Evolutionary conservation across 2,888 invertebrate species (phyloP).

Genomic region (Volucella bombylans): DNA sequence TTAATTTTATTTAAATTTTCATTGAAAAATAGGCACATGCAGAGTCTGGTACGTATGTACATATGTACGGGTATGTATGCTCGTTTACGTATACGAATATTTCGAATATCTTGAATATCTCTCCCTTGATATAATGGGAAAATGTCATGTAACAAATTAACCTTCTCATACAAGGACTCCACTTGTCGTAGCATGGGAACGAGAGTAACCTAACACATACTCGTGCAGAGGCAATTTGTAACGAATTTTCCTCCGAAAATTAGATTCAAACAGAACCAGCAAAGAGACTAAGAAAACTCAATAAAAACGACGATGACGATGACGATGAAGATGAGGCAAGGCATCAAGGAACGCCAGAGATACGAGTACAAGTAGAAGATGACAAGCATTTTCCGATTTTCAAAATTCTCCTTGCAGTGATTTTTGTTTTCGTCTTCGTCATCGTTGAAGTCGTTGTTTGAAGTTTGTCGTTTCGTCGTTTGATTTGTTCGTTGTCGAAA

Average conservation of each 20-base stretch:
- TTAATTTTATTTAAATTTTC: constrained; percentile 53
- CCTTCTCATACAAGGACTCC: constrained; percentile 16
- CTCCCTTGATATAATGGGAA: background rate
- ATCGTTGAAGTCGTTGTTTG: background rate
- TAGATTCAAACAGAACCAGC: constrained; percentile 31
- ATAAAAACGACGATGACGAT: constrained; percentile 30
- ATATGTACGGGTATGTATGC: too few relatives aligned
- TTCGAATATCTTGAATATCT: too few relatives aligned
- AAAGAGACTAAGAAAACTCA: constrained; percentile 39
- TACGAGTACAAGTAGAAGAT: background rate
- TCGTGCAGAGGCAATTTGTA: constrained; percentile 39
- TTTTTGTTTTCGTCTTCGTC: constrained; percentile 20
- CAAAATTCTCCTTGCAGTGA: constrained; percentile 45
- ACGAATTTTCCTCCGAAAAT: constrained; percentile 35
- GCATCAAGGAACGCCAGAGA: background rate
- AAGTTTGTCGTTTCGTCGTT: background rate
- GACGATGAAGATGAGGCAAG: background rate
- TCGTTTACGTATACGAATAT: too few relatives aligned
- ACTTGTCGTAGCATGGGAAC: background rate
- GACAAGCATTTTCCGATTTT: constrained; percentile 35
- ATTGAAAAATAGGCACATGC: constrained; percentile 13
- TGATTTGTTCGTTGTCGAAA: background rate
- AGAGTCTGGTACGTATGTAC: too few relatives aligned
- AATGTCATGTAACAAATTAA: constrained; percentile 41
- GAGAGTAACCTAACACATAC: constrained; percentile 1